Evolutionary conservation across 1,140 invertebrate genomes (phyloP).

Genomic region (Ips typographus): DNA sequence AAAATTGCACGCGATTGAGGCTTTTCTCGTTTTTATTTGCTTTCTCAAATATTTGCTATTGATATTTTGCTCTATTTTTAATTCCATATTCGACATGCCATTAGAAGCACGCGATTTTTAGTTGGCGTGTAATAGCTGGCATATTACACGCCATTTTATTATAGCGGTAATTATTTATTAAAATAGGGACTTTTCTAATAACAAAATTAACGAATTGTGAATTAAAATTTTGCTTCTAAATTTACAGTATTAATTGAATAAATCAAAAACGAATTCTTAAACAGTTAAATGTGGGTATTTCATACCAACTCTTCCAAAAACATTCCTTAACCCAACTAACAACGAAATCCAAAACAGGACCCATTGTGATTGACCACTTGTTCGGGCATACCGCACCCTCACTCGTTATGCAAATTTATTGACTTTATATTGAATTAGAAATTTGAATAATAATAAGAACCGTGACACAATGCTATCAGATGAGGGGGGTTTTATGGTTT

Average conservation of each 20-base stretch:
- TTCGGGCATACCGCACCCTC: constrained; percentile 40
- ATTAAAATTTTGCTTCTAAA: no score
- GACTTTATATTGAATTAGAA: constrained; percentile 49
- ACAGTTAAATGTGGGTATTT: no score
- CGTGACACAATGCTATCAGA: constrained; percentile 39
- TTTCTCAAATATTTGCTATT: constrained; percentile 20
- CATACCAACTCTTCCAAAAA: no score
- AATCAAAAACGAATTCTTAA: no score
- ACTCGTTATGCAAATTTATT: constrained; percentile 48
- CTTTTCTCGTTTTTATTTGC: constrained; percentile 8
- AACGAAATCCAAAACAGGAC: constrained; percentile 3
- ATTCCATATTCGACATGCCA: constrained; percentile 4
- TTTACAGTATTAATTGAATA: no score
- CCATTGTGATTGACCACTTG: constrained; percentile 42
- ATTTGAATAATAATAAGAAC: constrained; percentile 48
- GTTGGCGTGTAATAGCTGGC: constrained; percentile 19
- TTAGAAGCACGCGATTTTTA: constrained; percentile 18
- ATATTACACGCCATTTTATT: constrained; percentile 22
- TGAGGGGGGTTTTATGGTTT: constrained; percentile 42
- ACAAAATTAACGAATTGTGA: no score
- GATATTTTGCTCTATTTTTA: constrained; percentile 26
- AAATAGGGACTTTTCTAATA: no score
- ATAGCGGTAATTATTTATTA: constrained; percentile 5
- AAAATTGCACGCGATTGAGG: constrained; percentile 12
- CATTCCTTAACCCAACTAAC: constrained; percentile 35